Evolutionary conservation across 2,113 vertebrate genomes (phyloP).

Genomic region (Hyperoodon ampullatus): DNA sequence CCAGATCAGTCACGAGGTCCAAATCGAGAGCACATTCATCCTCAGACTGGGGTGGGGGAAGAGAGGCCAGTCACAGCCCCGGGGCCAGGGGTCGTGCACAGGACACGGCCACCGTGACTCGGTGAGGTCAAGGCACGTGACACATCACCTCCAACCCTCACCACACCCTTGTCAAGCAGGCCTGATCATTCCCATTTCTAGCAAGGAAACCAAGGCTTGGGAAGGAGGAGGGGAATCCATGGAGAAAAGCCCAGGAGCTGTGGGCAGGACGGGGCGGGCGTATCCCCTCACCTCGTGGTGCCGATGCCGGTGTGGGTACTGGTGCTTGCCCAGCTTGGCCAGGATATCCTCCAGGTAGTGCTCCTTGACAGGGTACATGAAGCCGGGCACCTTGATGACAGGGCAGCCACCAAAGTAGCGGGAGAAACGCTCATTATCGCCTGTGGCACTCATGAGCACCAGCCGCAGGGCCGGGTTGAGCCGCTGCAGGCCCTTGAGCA

Average conservation of each 20-base stretch:
- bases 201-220: not conserved
- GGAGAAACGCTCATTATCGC: slow-evolving; percentile 93
- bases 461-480: slow-evolving; percentile 91
- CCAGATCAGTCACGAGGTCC: slow-evolving; percentile 92
- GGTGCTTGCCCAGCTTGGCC: slow-evolving; percentile 88
- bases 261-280: accelerated
- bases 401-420: slow-evolving; percentile 94
- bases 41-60: slow-evolving; percentile 79
- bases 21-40: slow-evolving; percentile 89
- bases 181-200: not conserved
- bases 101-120: not conserved
- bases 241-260: too few relatives aligned
- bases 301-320: slow-evolving; percentile 83
- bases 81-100: not conserved
- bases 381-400: slow-evolving; percentile 93
- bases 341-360: slow-evolving; percentile 95
- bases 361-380: slow-evolving; percentile 96
- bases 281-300: slow-evolving; percentile 84
- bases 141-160: not conserved
- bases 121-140: not conserved
- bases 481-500: slow-evolving; percentile 89
- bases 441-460: slow-evolving; percentile 96
- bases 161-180: not conserved
- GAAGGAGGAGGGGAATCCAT: not conserved
- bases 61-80: slow-evolving; percentile 43